Evolutionary conservation across 1,140 invertebrate species (phyloP).

Genomic region (Megalopta genalis): DNA sequence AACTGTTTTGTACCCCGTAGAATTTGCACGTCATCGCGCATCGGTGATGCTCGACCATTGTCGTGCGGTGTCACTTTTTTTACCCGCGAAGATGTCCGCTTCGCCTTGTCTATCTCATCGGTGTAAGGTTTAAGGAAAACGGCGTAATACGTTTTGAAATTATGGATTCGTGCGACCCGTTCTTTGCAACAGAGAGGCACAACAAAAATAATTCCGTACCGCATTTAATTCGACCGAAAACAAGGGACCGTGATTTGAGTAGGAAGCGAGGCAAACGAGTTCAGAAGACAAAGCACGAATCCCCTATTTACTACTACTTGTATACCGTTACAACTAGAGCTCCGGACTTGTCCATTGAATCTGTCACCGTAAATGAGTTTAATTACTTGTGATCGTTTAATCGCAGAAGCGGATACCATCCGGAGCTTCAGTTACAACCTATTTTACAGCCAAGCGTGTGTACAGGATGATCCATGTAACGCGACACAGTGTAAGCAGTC

Average conservation of each 20-base stretch:
- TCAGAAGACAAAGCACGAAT: neutral
- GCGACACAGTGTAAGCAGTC: no score
- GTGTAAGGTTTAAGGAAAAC: conserved; percentile 12
- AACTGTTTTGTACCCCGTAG: neutral
- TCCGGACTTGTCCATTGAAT: no score
- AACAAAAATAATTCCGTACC: conserved; percentile 16
- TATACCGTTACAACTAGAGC: neutral
- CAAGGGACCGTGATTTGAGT: neutral
- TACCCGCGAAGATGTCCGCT: conserved; percentile 31
- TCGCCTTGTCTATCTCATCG: neutral
- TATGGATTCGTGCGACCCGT: neutral
- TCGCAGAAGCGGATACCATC: no score
- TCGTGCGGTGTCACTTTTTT: conserved; percentile 44
- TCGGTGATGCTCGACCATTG: conserved; percentile 21
- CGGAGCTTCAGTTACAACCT: conserved; percentile 11
- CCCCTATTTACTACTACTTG: conserved; percentile 29
- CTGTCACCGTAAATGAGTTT: no score
- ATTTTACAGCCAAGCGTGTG: conserved; percentile 30
- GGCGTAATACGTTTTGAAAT: neutral
- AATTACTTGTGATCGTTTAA: no score
- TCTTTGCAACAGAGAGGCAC: conserved; percentile 17
- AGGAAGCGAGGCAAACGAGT: neutral
- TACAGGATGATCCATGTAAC: neutral
- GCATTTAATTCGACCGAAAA: conserved; percentile 23
- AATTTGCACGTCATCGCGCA: neutral